A percentile compares a stretch with the other conserved stretches of the same genome.
These are phyloP conservation scores for Peromyscus californicus DNA, from an alignment of 2,113 vertebrate genomes.

Conservation along the genomic window DNA sequence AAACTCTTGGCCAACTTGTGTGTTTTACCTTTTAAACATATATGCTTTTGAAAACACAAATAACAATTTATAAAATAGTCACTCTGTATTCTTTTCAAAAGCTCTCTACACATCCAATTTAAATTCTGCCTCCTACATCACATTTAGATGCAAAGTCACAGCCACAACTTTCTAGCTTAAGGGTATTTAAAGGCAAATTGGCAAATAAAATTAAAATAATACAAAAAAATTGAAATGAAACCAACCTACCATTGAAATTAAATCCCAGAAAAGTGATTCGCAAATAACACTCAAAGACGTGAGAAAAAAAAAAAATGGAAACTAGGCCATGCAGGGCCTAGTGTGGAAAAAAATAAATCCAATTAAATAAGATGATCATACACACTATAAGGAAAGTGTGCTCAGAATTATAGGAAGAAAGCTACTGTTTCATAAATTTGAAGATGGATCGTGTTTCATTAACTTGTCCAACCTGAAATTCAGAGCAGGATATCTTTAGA, in stretches of 20 bases:
- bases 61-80: not conserved
- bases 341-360: conserved; percentile 88
- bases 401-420: conserved; percentile 85
- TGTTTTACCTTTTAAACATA: conserved; percentile 35
- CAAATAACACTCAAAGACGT: conserved; percentile 88
- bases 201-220: conserved; percentile 90
- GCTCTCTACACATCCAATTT: conserved; percentile 72
- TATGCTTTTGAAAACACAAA: conserved; percentile 48
- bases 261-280: conserved; percentile 88
- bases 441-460: conserved; percentile 69
- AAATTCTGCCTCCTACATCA: conserved; percentile 80
- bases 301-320: conserved; percentile 83
- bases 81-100: conserved; percentile 63
- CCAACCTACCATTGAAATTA: conserved; percentile 89
- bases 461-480: conserved; percentile 73
- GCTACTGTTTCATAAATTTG: conserved; percentile 75
- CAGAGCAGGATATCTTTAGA: conserved; percentile 51
- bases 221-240: conserved; percentile 82
- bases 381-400: conserved; percentile 85
- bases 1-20: not conserved
- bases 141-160: conserved; percentile 83
- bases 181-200: conserved; percentile 88
- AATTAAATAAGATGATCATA: conserved; percentile 88
- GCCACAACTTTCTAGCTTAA: conserved; percentile 80
- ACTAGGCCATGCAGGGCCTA: conserved; percentile 85